Evolutionary conservation across 2,797 vertebrate species (phyloP).

Genomic region (Mus caroli): DNA sequence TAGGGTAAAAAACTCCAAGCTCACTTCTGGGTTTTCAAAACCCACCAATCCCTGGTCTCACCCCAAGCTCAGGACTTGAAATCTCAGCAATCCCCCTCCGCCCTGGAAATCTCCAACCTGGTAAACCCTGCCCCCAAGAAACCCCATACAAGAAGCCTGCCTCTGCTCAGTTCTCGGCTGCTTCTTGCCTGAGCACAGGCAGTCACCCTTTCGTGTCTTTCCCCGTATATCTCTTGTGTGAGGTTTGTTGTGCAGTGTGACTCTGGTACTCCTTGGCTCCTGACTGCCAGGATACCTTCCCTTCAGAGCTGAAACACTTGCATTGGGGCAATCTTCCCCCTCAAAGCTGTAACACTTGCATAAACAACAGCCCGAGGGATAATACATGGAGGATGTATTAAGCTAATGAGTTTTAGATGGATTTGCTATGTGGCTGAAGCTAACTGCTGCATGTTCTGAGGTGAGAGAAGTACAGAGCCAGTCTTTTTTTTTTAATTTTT

Average conservation of each 20-base stretch:
- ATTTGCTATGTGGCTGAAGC: conserved; percentile 19
- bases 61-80: neutral
- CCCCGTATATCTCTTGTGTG: neutral
- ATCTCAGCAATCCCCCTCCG: neutral
- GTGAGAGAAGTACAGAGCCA: neutral
- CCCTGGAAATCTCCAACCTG: neutral
- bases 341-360: neutral
- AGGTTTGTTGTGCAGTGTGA: neutral
- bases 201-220: neutral
- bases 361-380: neutral
- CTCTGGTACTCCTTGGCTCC: neutral
- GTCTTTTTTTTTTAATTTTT: too few species aligned
- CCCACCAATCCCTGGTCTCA: neutral
- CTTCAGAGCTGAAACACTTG: neutral
- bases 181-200: neutral
- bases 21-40: neutral
- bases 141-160: neutral
- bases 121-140: neutral
- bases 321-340: neutral
- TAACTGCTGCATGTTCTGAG: conserved; percentile 3
- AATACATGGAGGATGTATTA: neutral
- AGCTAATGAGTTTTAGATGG: neutral
- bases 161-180: neutral
- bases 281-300: neutral
- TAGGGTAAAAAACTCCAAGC: neutral